phyloP scores from a whole-genome alignment of 2,888 invertebrate genomes.

The Diarsia dahlii region DNA sequence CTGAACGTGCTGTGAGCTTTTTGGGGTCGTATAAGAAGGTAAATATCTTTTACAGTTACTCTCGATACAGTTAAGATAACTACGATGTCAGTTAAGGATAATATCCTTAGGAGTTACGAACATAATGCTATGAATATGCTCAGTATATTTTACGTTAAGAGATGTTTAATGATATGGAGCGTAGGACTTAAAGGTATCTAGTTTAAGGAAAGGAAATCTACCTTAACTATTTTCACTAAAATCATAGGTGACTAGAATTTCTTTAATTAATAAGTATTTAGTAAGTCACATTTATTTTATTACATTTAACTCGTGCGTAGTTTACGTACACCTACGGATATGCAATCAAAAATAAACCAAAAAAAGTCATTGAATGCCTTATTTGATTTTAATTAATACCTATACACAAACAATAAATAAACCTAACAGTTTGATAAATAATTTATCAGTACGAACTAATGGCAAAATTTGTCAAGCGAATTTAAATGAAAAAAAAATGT shows the following conservation, averaged over 20 bases:
- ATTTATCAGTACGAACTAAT: slow-evolving; percentile 22
- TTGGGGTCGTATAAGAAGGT: slow-evolving; percentile 80
- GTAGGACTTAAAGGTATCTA: background rate
- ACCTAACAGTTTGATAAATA: slow-evolving; percentile 4
- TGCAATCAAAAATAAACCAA: background rate
- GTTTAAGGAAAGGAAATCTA: background rate
- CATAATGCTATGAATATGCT: background rate
- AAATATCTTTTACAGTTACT: slow-evolving; percentile 78
- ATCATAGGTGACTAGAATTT: background rate
- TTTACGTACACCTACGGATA: background rate
- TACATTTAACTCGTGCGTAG: background rate
- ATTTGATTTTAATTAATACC: slow-evolving; percentile 5
- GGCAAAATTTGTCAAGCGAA: slow-evolving; percentile 25
- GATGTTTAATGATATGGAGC: background rate
- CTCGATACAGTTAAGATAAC: slow-evolving; percentile 70
- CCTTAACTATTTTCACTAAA: background rate
- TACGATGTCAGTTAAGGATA: slow-evolving; percentile 45
- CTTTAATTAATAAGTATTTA: background rate
- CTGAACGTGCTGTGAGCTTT: slow-evolving; percentile 71
- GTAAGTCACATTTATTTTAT: too few relatives aligned
- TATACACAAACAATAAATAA: slow-evolving; percentile 39
- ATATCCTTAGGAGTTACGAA: slow-evolving; percentile 21
- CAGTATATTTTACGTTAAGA: background rate
- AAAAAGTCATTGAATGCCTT: slow-evolving; percentile 28
- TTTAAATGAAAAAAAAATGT: slow-evolving; percentile 29